These are phyloP conservation scores for Gracilinanus agilis DNA, from an alignment of 2,113 vertebrate genomes.

Conservation along the genomic window DNA sequence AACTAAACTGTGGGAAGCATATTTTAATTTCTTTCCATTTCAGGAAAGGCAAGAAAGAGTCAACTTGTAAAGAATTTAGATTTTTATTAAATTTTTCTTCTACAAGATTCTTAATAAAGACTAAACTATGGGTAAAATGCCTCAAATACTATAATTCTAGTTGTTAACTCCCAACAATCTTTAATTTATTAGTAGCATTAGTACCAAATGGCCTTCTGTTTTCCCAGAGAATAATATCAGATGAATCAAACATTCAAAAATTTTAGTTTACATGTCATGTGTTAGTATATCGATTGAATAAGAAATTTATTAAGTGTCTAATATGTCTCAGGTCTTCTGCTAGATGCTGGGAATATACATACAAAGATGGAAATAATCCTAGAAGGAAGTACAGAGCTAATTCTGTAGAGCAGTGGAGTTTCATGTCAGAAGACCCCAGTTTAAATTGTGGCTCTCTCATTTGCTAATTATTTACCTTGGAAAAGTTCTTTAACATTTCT, in stretches of 20 bases:
- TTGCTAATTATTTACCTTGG: background rate
- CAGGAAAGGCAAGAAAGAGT: background rate
- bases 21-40: constrained; percentile 46
- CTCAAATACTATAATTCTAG: background rate
- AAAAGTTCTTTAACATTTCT: background rate
- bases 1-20: constrained; percentile 45
- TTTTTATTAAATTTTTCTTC: constrained; percentile 10
- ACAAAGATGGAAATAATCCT: background rate
- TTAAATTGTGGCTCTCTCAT: background rate
- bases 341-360: background rate
- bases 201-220: background rate
- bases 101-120: background rate
- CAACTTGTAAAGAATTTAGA: background rate
- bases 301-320: background rate
- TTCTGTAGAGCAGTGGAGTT: background rate
- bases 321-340: background rate
- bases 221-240: background rate
- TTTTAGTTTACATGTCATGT: background rate
- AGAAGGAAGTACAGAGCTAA: background rate
- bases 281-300: background rate
- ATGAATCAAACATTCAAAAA: background rate
- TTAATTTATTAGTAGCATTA: constrained; percentile 9
- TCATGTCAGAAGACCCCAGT: background rate
- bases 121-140: background rate
- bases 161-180: background rate